Evolutionary conservation across 1,140 invertebrate genomes (phyloP), one percentile per base, ranked within the genome.

Genomic region (Lepidurus apus): DNA sequence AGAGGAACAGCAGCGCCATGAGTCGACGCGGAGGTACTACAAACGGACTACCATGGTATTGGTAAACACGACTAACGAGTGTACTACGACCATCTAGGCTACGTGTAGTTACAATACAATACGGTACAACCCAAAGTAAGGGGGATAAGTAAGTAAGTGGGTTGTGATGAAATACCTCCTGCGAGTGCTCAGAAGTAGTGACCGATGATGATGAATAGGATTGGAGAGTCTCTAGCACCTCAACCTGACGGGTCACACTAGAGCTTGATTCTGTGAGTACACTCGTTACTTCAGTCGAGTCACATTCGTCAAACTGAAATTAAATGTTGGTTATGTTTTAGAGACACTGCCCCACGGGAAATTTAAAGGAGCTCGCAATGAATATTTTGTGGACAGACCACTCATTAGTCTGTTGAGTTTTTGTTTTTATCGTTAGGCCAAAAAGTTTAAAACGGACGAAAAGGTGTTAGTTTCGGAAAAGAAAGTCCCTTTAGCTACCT

Each of bases 171-270:
- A 34, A 34, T 34, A 65, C 53, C 53, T 65, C 53, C 53, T 65
- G 53, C 3, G 21, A 65, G 7, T 65, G 53, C 53, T 65, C 53
- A 17, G 53, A 7, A 65, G 53, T 65, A n/a, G 53, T 65, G 53
- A 65, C 53, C 53, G 53, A 65, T 65, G 53, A 65, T 65, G 53
- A 65, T 65, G 53, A 65, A 65, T 65, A 65, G n/a, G 53, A 65
- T 65, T 65, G 53, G 53, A 65, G 17, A 65, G 53, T 11, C 21
- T 65, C 53, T 65, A 21, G 53, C 53, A 65, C 53, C 21, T 65
- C 53, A 65, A 65, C 53, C 53, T 65, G 53, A 65, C 53, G 53
- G 53, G 53, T 65, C 53, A 65, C 53, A 65, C 53, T 65, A 13
- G 53, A 65, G 53, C 53, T 65, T 7, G 53, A 65, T 65, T 65